phyloP scores from a whole-genome alignment of 2,797 vertebrate genomes.

The Halcyon chelicuti region DNA sequence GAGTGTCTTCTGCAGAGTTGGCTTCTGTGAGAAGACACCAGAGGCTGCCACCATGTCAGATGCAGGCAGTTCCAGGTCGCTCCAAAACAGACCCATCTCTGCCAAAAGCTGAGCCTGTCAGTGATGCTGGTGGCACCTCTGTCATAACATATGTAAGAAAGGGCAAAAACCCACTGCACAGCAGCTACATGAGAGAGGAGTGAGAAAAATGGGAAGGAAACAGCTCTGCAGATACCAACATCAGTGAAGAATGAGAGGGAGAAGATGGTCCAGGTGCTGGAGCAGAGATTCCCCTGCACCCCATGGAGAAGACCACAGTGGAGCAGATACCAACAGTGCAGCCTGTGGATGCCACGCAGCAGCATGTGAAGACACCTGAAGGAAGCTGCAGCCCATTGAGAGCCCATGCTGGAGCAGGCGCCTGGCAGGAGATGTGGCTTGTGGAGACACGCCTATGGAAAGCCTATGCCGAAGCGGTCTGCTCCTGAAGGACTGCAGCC shows the following conservation, averaged over 20 bases:
- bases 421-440: neutral
- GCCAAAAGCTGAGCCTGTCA: neutral
- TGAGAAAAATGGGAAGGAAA: neutral
- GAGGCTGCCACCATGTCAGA: neutral
- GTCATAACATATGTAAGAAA: neutral
- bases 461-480: neutral
- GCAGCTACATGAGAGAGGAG: neutral
- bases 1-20: neutral
- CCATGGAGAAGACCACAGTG: neutral
- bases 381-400: neutral
- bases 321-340: neutral
- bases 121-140: neutral
- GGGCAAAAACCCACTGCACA: neutral
- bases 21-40: neutral
- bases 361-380: neutral
- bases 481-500: neutral
- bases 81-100: neutral
- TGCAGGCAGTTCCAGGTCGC: neutral
- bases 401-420: neutral
- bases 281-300: neutral
- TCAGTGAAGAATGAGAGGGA: neutral
- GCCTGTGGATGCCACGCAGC: fast-evolving
- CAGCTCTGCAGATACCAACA: neutral
- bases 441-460: neutral
- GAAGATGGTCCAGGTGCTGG: fast-evolving